Conservation (phyloP, 2,113 vertebrate genomes). For the Pycnonotus jocosus region DNA sequence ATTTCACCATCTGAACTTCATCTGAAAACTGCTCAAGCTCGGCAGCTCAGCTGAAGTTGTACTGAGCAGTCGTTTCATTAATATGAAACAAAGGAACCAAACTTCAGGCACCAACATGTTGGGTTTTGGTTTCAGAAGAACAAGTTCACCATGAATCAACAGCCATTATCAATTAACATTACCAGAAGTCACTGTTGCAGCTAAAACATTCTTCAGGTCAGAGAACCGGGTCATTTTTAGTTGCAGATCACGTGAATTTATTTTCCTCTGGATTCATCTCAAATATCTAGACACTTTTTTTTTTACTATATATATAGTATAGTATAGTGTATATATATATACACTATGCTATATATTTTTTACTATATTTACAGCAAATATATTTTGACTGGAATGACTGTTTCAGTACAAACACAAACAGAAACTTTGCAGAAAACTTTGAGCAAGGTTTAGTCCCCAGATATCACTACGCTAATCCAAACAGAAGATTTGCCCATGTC, state of each 20-base stretch:
- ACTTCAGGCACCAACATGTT: slow-evolving; percentile 71
- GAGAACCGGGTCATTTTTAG: slow-evolving; percentile 64
- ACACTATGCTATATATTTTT: not conserved
- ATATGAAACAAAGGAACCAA: slow-evolving; percentile 50
- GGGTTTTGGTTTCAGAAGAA: slow-evolving; percentile 66
- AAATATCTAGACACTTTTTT: not conserved
- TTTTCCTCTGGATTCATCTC: not conserved
- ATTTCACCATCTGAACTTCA: slow-evolving; percentile 4
- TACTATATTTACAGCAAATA: not conserved
- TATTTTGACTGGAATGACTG: not conserved
- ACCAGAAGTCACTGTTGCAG: slow-evolving; percentile 49
- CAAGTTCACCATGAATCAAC: slow-evolving; percentile 45
- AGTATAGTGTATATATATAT: too few relatives aligned
- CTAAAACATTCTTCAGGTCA: slow-evolving; percentile 3
- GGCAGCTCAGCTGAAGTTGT: not conserved
- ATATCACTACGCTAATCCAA: not conserved
- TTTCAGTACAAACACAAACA: not conserved
- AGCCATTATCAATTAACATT: slow-evolving; percentile 46
- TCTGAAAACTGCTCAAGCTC: not conserved
- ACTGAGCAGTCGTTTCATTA: not conserved
- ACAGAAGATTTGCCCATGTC: not conserved
- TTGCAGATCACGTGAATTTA: not conserved
- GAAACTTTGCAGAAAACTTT: not conserved
- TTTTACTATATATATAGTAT: too few relatives aligned
- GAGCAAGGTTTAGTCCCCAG: not conserved